phyloP scores from a whole-genome alignment of 2,797 vertebrate species.

The Myripristis murdjan region DNA sequence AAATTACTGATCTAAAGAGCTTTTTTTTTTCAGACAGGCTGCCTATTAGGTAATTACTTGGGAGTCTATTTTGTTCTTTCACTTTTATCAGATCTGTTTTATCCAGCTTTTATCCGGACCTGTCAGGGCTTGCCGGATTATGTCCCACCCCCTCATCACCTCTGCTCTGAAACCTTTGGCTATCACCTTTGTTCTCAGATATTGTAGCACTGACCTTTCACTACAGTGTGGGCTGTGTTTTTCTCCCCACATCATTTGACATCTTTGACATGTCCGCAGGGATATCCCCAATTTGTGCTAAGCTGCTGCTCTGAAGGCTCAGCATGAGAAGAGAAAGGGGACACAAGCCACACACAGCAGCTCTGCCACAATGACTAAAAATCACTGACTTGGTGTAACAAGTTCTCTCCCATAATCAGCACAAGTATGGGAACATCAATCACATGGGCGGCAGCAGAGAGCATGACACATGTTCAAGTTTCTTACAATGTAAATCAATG shows the following conservation, averaged over 20 bases:
- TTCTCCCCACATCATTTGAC: constrained; percentile 3
- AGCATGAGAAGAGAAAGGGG: constrained; percentile 10
- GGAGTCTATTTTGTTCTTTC: neutral
- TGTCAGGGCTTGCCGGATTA: neutral
- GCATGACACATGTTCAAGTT: neutral
- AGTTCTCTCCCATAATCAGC: neutral
- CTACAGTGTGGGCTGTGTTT: constrained; percentile 19
- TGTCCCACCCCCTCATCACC: constrained; percentile 2
- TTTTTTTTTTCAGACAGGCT: constrained; percentile 4
- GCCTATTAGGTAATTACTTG: neutral
- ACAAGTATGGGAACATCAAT: constrained; percentile 11
- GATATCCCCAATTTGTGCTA: constrained; percentile 53
- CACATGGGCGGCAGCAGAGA: neutral
- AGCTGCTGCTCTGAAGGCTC: constrained; percentile 10
- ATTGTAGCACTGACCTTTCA: constrained; percentile 16
- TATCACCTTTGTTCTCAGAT: constrained; percentile 13
- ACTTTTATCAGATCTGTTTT: neutral
- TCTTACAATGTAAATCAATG: neutral
- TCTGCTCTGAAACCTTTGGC: constrained; percentile 35
- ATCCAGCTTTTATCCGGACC: neutral
- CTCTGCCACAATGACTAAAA: constrained; percentile 15
- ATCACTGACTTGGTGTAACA: neutral
- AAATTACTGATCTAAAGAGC: neutral
- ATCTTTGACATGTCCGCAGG: constrained; percentile 44
- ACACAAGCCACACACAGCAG: constrained; percentile 15